Base-by-base conservation (phyloP, 2,113 vertebrate species). In the Phaethon lepturus region DNA sequence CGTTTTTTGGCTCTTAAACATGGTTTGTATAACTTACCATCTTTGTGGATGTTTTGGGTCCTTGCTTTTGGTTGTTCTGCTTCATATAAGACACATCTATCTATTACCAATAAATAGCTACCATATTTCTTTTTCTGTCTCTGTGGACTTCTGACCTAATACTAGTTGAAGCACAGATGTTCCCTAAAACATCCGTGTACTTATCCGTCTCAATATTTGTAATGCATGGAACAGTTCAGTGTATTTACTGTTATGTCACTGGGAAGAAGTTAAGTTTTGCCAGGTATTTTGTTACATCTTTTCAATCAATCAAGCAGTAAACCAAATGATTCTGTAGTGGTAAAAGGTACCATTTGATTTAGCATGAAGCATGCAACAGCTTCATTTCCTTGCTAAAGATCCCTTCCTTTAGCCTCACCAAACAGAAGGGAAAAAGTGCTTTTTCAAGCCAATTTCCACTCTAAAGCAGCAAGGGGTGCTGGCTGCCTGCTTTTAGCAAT, bases 201-300 rank as follows among this genome's bases (percentile, higher is more conserved):
- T 35, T 72, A 68, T 73, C 67, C 55, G 50, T 93, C 89, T 92
- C 94, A 78, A 4, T 79, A 38, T 93, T 95, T 90, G 59, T 95
- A 91, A 94, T 81, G 79, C 85, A 49, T 95, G 93, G 91, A 90
- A 90, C 92, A 92, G 63, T 84, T 97, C 60, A 82, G 19, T 89
- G 73, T 94, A 74, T 82, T 76, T 64, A 73, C 67, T 72, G 60
- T 87, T 77, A 35, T 16, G 38, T 94, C 91, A 67, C 59, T 78
- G 53, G 83, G 67, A 89, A 94, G 47, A 92, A 91, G 92, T 91
- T 68, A 84, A 79, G 77, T 95, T 94, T 93, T 95, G 74, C 64
- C 40, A 42, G 45, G 60, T 86, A 42, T 95, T 97, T 95, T 92
- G 74, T 91, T 94, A 64, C 45, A 62, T 42, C 50, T 92, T 59